Evolutionary conservation across 2,888 invertebrate genomes (phyloP), one percentile per base, ranked within the genome.

Genomic region (Amiota minor): DNA sequence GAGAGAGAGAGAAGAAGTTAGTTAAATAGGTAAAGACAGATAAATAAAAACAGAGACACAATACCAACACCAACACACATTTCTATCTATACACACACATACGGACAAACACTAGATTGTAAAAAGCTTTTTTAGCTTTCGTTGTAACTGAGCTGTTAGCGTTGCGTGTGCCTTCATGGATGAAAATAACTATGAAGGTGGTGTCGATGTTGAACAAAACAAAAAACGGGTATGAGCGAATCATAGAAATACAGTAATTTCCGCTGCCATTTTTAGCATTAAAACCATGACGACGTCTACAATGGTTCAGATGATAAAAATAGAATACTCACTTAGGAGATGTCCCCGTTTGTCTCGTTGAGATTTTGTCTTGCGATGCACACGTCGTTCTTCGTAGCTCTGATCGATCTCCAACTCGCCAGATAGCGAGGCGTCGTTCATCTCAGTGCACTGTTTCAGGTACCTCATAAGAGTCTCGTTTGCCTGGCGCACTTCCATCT

Each of bases 341-440:
- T 89, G 88, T 4, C 89, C 89, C 59, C 89, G 86, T 78, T 89
- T 89, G 76, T 90, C 88, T 45, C 90, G 83, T 78, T 90, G 90
- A 74, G 90, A 89, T 81, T 89, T 89, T 73, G 90, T 90, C 81
- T 89, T 90, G 14, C 90, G 86, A 75, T 89, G 89, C 74, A 90
- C 90, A 46, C 88, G 81, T n/a, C 90, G 81, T 76, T 90, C 90
- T 72, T 90, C 90, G 45, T 86, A 81, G 71, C 87, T 90, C 75
- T 90, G 88, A 83, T 90, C 90, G 75, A 90, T 90, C 79, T 90
- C 90, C 75, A 90, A 79, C 64, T 90, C 90, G 8, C 90, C 90
- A 9, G 90, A 90, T 18, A 90, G 74, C 50, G 90, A 90, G 23
- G 89, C 90, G 79, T 90, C 90, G 71, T 90, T 89, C 86, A 90